A percentile compares a stretch with the other conserved stretches of the same genome.
These are phyloP conservation scores for Hippopotamus amphibius DNA, from an alignment of 2,113 vertebrate genomes.

Conservation along the genomic window DNA sequence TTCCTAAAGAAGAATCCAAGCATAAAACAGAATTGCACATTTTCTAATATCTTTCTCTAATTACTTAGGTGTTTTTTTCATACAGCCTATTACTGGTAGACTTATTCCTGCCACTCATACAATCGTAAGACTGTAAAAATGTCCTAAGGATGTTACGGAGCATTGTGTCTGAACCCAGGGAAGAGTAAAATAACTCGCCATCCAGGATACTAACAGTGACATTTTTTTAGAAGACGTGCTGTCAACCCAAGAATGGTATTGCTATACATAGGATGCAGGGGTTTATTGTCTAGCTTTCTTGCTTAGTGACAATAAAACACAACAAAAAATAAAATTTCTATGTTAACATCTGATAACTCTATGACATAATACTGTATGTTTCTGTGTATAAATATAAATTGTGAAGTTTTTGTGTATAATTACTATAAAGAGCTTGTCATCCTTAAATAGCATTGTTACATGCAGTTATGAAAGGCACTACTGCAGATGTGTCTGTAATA, in stretches of 20 bases:
- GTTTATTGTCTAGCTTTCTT: constrained; percentile 42
- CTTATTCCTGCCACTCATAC: background rate
- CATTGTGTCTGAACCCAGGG: constrained; percentile 33
- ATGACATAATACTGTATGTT: background rate
- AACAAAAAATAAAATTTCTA: background rate
- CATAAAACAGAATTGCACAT: constrained; percentile 8
- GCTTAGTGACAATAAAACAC: constrained; percentile 18
- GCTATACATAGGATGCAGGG: background rate
- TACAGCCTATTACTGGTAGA: background rate
- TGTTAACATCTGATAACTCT: constrained; percentile 3
- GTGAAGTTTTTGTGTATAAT: background rate
- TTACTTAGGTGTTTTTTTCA: background rate
- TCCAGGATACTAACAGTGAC: background rate
- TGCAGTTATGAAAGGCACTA: background rate
- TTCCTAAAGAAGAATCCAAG: constrained; percentile 64
- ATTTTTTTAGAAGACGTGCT: constrained; percentile 1
- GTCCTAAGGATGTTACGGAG: background rate
- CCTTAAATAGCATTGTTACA: background rate
- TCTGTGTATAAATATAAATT: constrained; percentile 21
- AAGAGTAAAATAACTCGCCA: constrained; percentile 52
- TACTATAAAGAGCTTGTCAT: background rate
- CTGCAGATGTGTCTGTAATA: background rate
- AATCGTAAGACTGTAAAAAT: constrained; percentile 58
- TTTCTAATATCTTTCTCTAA: constrained; percentile 14
- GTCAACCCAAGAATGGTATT: background rate